Conservation (phyloP, 2,888 invertebrate species). For the Bembecia ichneumoniformis region DNA sequence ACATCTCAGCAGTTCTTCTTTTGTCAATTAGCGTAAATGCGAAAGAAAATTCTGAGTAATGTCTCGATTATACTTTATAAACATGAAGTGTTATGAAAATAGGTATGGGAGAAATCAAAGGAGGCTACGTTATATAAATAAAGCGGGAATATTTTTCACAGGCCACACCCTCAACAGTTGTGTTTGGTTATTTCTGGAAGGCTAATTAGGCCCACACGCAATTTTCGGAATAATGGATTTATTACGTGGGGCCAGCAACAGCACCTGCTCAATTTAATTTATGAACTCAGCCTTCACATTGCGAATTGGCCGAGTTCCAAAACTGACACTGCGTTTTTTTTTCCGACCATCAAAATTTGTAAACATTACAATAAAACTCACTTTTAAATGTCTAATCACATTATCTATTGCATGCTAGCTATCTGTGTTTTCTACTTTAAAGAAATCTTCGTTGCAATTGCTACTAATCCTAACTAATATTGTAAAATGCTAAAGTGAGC, state of each 20-base stretch:
- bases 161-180: constrained; percentile 32
- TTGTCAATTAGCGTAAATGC: no score
- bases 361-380: not conserved
- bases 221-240: constrained; percentile 38
- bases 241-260: constrained; percentile 27
- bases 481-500: no score
- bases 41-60: no score
- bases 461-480: no score
- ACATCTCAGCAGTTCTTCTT: no score
- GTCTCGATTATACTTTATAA: no score
- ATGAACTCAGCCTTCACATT: constrained; percentile 41
- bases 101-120: no score
- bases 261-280: constrained; percentile 36
- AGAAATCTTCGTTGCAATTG: no score
- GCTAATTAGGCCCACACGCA: constrained; percentile 42
- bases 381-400: not conserved
- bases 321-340: constrained; percentile 35
- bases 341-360: not conserved
- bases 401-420: no score
- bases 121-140: not conserved
- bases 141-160: constrained; percentile 12
- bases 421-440: no score
- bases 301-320: constrained; percentile 46
- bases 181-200: constrained; percentile 30
- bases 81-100: no score